These are phyloP conservation scores for Sylvia atricapilla DNA, from an alignment of 2,113 vertebrate species.

Conservation along the genomic window DNA sequence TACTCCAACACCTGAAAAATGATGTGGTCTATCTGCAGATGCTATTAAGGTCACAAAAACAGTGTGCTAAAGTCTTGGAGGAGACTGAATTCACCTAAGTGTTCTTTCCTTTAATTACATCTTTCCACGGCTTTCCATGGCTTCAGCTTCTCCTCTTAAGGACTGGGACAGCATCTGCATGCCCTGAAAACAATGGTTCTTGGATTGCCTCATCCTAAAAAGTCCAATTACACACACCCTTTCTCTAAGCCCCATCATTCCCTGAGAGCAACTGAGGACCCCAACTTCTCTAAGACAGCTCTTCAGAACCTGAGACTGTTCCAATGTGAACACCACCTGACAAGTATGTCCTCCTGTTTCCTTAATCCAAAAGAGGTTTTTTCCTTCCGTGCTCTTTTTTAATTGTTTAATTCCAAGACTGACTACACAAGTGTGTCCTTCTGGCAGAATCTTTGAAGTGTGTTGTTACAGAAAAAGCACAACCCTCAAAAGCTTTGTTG, in stretches of 20 bases:
- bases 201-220: not conserved
- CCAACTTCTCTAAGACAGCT: not conserved
- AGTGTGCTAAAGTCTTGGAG: not conserved
- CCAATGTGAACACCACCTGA: not conserved
- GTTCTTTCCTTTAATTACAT: not conserved
- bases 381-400: not conserved
- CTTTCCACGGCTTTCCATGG: not conserved
- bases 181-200: not conserved
- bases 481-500: not conserved
- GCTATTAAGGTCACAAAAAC: not conserved
- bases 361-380: not conserved
- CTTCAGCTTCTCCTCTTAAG: not conserved
- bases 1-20: not conserved
- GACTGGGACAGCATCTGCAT: not conserved
- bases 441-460: not conserved
- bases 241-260: not conserved
- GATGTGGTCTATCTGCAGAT: not conserved
- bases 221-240: not conserved
- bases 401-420: not conserved
- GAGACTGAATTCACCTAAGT: not conserved
- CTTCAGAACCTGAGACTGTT: not conserved
- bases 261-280: not conserved
- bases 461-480: not conserved
- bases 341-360: not conserved
- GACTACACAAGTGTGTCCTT: not conserved